phyloP scores from a whole-genome alignment of 2,888 invertebrate genomes.

The Diarsia dahlii region DNA sequence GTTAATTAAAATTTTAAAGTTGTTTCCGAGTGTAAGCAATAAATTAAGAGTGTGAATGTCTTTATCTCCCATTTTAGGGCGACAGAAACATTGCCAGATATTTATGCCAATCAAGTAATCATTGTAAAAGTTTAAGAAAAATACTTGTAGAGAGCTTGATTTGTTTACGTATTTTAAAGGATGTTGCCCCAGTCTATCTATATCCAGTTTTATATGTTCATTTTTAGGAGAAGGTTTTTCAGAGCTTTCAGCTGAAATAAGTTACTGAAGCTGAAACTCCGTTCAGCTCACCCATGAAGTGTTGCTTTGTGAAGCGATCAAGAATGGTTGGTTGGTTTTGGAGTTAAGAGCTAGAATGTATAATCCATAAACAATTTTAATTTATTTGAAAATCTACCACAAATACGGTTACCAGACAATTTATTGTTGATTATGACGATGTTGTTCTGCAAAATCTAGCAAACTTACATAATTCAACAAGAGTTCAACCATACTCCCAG shows the following conservation, averaged over 20 bases:
- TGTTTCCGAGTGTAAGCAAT: slow-evolving; percentile 61
- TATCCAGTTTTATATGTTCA: neutral
- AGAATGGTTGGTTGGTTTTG: neutral
- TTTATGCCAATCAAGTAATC: slow-evolving; percentile 50
- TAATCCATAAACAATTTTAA: neutral
- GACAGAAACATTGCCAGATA: slow-evolving; percentile 48
- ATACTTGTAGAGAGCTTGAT: neutral
- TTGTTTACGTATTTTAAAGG: slow-evolving; percentile 12
- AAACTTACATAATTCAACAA: neutral
- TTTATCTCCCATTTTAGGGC: slow-evolving; percentile 64
- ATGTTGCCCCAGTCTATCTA: neutral
- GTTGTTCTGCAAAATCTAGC: neutral
- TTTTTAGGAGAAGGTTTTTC: neutral
- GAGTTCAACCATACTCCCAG: neutral
- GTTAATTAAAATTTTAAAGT: slow-evolving; percentile 68
- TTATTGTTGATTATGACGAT: neutral
- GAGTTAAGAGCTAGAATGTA: neutral
- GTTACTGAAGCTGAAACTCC: neutral
- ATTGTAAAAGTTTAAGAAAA: slow-evolving; percentile 31
- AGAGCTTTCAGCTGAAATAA: neutral
- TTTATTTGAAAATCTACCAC: neutral
- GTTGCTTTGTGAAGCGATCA: neutral
- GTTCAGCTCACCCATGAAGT: neutral
- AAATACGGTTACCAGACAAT: neutral
- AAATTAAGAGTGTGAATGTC: slow-evolving; percentile 68